phyloP scores from a whole-genome alignment of 2,888 invertebrate genomes.

The Lacanobia wlatinum region DNA sequence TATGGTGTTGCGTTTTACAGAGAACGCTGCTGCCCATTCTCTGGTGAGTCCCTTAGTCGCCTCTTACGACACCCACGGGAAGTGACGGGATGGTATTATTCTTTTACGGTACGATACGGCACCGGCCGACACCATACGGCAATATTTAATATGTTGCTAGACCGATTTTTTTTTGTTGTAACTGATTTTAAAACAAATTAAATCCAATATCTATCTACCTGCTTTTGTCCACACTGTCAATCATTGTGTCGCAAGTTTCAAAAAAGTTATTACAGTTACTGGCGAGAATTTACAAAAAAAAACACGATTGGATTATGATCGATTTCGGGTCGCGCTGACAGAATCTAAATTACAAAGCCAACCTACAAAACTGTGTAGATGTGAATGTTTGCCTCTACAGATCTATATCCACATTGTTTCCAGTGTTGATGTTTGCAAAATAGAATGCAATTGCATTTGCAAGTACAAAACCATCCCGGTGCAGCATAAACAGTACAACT shows the following conservation, averaged over 20 bases:
- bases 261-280: conserved; percentile 38
- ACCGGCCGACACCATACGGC: too few relatives aligned
- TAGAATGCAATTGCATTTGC: conserved; percentile 59
- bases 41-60: too few relatives aligned
- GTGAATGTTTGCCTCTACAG: conserved; percentile 3
- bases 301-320: conserved; percentile 39
- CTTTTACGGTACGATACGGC: too few relatives aligned
- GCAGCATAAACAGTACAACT: conserved; percentile 54
- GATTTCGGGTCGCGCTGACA: conserved; percentile 34
- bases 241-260: conserved; percentile 48
- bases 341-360: conserved; percentile 49
- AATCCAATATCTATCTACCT: background rate
- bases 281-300: conserved; percentile 22
- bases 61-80: too few relatives aligned
- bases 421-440: conserved; percentile 36
- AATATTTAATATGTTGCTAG: too few relatives aligned
- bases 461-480: conserved; percentile 47
- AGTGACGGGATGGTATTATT: too few relatives aligned
- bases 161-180: too few relatives aligned
- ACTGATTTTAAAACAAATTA: too few relatives aligned
- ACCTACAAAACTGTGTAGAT: conserved; percentile 21
- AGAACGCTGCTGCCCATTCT: too few relatives aligned
- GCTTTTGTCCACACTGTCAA: conserved; percentile 37
- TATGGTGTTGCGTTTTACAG: too few relatives aligned
- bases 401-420: conserved; percentile 36